Base-by-base conservation (phyloP, 2,797 vertebrate species). In the Gallirallus australis region DNA sequence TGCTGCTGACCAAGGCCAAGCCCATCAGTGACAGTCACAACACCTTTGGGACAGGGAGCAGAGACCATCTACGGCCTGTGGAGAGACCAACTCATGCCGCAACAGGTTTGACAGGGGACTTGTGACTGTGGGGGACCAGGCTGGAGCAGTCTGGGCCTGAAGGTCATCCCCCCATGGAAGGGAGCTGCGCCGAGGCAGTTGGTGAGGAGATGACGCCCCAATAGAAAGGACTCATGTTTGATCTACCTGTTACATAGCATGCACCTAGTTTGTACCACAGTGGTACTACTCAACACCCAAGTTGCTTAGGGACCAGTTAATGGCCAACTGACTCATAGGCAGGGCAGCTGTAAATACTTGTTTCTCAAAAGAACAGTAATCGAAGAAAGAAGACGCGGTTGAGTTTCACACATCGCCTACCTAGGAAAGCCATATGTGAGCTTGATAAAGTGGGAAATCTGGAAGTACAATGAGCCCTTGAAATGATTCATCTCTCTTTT, bases 401-500 rank as follows among this genome's bases (percentile, higher is more conserved):
- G 75, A 79, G 73, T 64, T 88, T 93, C 75, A 91, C 56, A 69
- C 12, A 47, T 59, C 35, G 82, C 68, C 82, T 90, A 50, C 54
- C 27, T 16, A 53, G 59, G 30, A 75, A 66, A 94, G 45, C 6
- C 40, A 35, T 61, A 78, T 47, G 45, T 86, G 66, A 83, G 18
- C 72, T 81, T 96, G 77, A 91, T 63, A 95, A 78, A 93, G 52
- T 39, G 57, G 84, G 79, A 96, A 85, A 90, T 85, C 11, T 53
- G 73, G 60, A 42, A 86, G 80, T 40, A 89, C 28, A 61, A 20
- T 50, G 69, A 82, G 61, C 68, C 56, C 61, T 79, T 95, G 82
- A 91, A 73, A 78, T 39, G 86, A 96, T 94, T 97, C 92, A 90
- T 96, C 71, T 88, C 68, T 86, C 60, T 96, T 95, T 95, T 96